Base-by-base conservation (phyloP, 2,113 vertebrate species). In the Illadopsis cleaveri region DNA sequence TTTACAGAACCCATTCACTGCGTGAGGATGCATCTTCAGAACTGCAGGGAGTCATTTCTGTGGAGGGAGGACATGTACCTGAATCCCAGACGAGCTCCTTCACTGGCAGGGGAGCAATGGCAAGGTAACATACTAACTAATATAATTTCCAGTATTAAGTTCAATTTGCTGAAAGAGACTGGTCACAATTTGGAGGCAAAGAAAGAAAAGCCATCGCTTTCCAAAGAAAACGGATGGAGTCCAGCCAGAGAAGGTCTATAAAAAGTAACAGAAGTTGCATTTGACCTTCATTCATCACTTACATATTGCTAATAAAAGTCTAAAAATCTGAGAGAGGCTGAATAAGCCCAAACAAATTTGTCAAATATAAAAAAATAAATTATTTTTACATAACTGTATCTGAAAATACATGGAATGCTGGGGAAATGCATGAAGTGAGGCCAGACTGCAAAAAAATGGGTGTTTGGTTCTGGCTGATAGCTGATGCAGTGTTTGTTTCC, bases 41-140 rank as follows among this genome's bases (percentile, higher is more conserved):
- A 72, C 94, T 96, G 56, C 98, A 98, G 84, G 92, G 93, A 37
- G 97, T 97, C 24, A 81, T 98, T 91, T 94, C 98, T 72, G 97
- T 98, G 97, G 98, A 98, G 70, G 97, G 97, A 65, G 94, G 95
- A 44, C 96, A 97, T 40, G 90, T 86, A 12, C 90, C 98, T 33
- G 97, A 96, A 47, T 96, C 98, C 56, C 95, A 97, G 70, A 89
- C 71, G n/a, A 95, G 91, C 70, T 97, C 98, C 16, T 98, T 98
- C 73, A 96, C 96, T 16, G 97, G 98, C 80, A 96, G 96, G 8
- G 98, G 98, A 60, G 97, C 98, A 9, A 97, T 99, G 98, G 98
- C 98, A 96, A 99, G 99, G 99, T 99, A 99, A 97, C 1, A 4
- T 27, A 16, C 24, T 73, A 28, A 6, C 15, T 21, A n/a, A 77